Percentiles rank a stretch among this genome's conserved stretches.
phyloP scores from a whole-genome alignment of 2,113 vertebrate species.

The Nestor notabilis region DNA sequence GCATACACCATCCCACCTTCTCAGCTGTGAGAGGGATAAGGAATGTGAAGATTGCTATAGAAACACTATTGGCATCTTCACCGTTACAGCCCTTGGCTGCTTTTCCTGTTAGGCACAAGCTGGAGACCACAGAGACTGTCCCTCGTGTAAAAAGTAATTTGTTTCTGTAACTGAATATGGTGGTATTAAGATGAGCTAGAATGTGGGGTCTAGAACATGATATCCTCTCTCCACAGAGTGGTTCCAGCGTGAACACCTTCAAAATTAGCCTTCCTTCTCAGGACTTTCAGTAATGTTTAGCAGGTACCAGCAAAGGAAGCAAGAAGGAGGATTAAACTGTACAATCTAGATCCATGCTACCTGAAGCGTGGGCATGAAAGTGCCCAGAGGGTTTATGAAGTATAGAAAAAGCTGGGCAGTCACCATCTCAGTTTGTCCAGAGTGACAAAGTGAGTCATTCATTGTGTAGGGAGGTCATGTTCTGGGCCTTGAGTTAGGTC shows the following conservation, averaged over 20 bases:
- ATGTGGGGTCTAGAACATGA: background rate
- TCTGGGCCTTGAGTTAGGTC: background rate
- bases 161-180: background rate
- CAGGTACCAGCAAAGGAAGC: background rate
- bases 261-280: background rate
- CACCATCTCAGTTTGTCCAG: background rate
- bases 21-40: background rate
- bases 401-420: background rate
- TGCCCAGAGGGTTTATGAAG: background rate
- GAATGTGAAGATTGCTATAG: background rate
- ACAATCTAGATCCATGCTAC: accelerated
- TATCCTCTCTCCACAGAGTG: background rate
- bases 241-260: background rate
- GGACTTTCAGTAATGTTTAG: background rate
- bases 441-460: too few species aligned
- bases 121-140: background rate
- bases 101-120: background rate
- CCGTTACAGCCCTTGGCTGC: background rate
- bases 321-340: background rate
- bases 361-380: background rate
- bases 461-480: background rate
- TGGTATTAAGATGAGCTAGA: background rate
- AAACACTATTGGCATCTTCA: background rate
- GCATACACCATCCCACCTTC: background rate
- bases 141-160: background rate